These are phyloP conservation scores for Myrmophylax atrothorax DNA, from an alignment of 2,113 vertebrate species.

Conservation along the genomic window DNA sequence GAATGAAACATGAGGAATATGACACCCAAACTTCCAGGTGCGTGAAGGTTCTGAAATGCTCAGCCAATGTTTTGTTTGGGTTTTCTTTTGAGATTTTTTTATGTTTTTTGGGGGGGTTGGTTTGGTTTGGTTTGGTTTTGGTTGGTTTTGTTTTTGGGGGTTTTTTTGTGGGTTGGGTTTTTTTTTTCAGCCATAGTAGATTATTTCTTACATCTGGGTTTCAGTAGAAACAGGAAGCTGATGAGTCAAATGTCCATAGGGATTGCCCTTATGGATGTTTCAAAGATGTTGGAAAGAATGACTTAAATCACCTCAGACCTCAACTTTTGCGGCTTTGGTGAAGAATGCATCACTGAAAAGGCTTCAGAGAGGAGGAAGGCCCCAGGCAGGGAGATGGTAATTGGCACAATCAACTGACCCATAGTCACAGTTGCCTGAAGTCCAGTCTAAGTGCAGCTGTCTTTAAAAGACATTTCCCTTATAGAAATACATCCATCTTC, in stretches of 20 bases:
- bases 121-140: too few relatives aligned
- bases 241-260: background rate
- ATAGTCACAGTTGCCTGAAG: background rate
- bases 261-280: background rate
- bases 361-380: background rate
- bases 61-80: background rate
- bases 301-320: background rate
- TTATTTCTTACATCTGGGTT: background rate
- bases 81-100: background rate
- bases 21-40: background rate
- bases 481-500: background rate
- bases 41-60: background rate
- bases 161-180: too few relatives aligned
- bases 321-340: background rate
- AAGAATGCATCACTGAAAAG: background rate
- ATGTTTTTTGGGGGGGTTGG: background rate
- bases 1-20: constrained; percentile 36
- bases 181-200: background rate
- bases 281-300: background rate
- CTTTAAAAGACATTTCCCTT: background rate
- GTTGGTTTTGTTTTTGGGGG: too few relatives aligned
- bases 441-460: background rate
- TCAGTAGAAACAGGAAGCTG: background rate
- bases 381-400: background rate
- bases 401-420: background rate